Base-by-base conservation (phyloP, 1,140 invertebrate genomes). In the Camponotus pennsylvanicus region DNA sequence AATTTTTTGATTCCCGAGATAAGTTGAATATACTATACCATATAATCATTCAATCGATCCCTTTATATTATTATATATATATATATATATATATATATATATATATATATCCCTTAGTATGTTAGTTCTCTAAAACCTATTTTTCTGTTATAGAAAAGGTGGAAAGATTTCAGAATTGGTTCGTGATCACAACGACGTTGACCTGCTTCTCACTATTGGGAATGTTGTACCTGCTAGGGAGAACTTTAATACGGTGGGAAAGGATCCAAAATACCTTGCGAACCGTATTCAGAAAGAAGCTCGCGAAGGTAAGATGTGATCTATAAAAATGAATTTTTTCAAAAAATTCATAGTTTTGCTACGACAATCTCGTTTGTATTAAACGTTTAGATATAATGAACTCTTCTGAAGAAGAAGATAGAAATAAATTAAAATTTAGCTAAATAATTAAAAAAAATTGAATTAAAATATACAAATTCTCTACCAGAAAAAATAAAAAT, bases 141-240 rank as follows among this genome's bases (percentile, higher is more conserved):
- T 87, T 32, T 67, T 76, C 42, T 86, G 8, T 11, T 87, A n/a
- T 71, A 94, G 92, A 84, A 6, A 90, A 94, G 42, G 73, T 94
- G 49, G 15, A 76, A 18, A 89, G 76, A 49, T 76, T 94, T 8
- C 85, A 75, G 75, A 89, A 83, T 8, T 87, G 91, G 8, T 89
- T 93, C 40, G 91, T 83, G 32, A 71, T 90, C 1, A 83, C 92
- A 0, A 71, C 92, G 27, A 75, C 87, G 3, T 61, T 94, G 2
- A 93, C 91, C 2, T 77, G 90, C n/a, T 4, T 94, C 15, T 86
- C 91, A 0, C 61, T 93, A 6, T 40, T 92, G 0, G 89, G 80
- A 3, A 86, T 92, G 0, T 2, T 92, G 0, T 86, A 89, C 64
- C 85, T 93, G 6, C 18, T 90, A 4, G 85, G 69, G 15, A 88